Evolutionary conservation across 1,140 invertebrate genomes (phyloP).

Genomic region (Pogonomyrmex californicus): DNA sequence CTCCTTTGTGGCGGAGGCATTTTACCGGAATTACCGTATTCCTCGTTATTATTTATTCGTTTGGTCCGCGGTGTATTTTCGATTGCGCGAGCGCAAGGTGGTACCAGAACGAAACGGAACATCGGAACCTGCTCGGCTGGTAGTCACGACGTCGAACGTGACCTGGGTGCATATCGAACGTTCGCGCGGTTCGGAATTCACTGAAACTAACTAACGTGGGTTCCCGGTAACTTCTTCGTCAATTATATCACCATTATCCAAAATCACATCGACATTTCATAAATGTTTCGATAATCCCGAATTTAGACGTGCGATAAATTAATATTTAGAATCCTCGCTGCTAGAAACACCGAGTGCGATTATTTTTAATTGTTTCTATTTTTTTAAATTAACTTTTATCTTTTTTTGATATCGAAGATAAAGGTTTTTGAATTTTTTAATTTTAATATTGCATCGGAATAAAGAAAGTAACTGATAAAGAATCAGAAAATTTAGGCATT

Average conservation of each 20-base stretch:
- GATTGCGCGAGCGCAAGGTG: constrained; percentile 7
- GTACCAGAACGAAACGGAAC: constrained; percentile 45
- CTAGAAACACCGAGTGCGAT: not conserved
- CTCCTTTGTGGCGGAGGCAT: not conserved
- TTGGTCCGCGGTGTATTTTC: constrained; percentile 18
- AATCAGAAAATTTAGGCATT: too few relatives aligned
- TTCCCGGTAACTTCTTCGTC: constrained; percentile 10
- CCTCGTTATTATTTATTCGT: constrained; percentile 16
- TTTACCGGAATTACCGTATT: constrained; percentile 16
- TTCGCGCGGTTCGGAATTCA: not conserved
- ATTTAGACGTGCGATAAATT: not conserved
- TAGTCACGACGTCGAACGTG: constrained; percentile 69
- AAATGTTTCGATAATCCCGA: not conserved
- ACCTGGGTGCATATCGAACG: constrained; percentile 63
- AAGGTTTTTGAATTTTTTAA: too few relatives aligned
- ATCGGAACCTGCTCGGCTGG: constrained; percentile 54
- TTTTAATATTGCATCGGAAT: too few relatives aligned
- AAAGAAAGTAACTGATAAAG: too few relatives aligned
- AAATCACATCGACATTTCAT: not conserved
- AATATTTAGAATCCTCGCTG: not conserved
- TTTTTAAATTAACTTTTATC: too few relatives aligned
- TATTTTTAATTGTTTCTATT: too few relatives aligned
- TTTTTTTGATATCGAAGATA: too few relatives aligned
- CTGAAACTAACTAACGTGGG: not conserved
- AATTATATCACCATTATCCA: not conserved